These are phyloP conservation scores for Sternarchorhynchus goeldii DNA, from an alignment of 2,797 vertebrate species.

Conservation along the genomic window DNA sequence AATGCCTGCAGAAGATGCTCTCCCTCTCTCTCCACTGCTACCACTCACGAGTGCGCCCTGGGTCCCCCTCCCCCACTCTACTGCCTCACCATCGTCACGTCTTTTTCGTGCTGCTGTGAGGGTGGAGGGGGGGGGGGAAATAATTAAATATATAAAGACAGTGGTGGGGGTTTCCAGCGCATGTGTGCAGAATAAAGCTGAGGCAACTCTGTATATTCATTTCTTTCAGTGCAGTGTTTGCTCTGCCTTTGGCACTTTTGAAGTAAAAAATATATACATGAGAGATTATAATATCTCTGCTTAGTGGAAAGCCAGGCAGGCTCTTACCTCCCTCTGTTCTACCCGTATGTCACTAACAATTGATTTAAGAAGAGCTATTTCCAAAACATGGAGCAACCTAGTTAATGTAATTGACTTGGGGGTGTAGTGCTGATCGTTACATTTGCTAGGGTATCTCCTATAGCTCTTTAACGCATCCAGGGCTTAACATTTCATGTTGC, in stretches of 20 bases:
- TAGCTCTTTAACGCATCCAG: no score
- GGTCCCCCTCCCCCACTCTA: constrained; percentile 70
- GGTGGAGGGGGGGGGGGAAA: constrained; percentile 30
- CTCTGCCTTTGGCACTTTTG: constrained; percentile 33
- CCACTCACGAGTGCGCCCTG: constrained; percentile 11
- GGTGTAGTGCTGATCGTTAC: no score
- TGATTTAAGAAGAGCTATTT: no score
- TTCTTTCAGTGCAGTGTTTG: neutral
- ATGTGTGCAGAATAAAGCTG: constrained; percentile 45
- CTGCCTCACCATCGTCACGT: constrained; percentile 64
- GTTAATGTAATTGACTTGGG: no score
- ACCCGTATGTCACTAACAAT: no score
- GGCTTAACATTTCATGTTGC: no score
- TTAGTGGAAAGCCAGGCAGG: constrained; percentile 48
- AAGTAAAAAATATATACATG: constrained; percentile 72
- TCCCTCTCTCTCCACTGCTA: constrained; percentile 53
- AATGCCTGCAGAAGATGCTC: constrained; percentile 70
- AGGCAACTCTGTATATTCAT: constrained; percentile 1
- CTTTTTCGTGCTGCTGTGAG: constrained; percentile 57
- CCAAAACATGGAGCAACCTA: no score
- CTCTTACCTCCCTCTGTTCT: neutral
- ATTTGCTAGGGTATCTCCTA: no score
- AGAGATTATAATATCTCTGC: constrained; percentile 54
- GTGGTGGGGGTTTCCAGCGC: constrained; percentile 65
- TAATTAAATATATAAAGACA: constrained; percentile 30